Percentiles rank a stretch among this genome's conserved stretches.
These are phyloP conservation scores for Calidris pugnax DNA, from an alignment of 2,113 vertebrate genomes.

Conservation along the genomic window DNA sequence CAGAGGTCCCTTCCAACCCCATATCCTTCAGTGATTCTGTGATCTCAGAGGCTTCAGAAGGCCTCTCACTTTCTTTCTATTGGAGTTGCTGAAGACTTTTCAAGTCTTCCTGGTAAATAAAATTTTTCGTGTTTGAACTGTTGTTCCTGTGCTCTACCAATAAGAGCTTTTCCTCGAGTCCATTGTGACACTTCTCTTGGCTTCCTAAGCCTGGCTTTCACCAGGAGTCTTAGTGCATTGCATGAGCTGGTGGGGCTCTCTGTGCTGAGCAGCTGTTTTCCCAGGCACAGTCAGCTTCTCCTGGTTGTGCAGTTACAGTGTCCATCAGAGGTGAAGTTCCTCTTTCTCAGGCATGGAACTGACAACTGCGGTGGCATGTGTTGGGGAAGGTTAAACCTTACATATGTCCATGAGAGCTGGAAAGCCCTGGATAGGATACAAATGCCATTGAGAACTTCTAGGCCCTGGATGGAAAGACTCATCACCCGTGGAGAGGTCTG, in stretches of 20 bases:
- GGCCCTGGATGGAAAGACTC: not conserved
- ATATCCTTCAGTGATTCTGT: no score
- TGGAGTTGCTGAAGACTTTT: not conserved
- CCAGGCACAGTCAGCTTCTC: not conserved
- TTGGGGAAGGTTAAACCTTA: not conserved
- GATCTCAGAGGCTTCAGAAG: no score
- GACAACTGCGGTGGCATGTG: accelerated
- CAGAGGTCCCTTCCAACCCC: no score
- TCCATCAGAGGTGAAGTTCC: not conserved
- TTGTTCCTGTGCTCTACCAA: not conserved
- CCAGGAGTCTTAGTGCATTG: not conserved
- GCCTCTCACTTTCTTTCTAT: not conserved
- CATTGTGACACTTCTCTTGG: accelerated
- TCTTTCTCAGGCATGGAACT: not conserved
- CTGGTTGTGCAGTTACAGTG: accelerated
- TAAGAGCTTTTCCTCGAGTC: not conserved
- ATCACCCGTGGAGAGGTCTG: accelerated
- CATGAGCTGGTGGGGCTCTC: not conserved
- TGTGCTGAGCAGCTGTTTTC: not conserved
- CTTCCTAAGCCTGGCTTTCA: not conserved
- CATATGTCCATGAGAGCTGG: accelerated
- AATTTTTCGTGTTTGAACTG: not conserved
- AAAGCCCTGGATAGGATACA: not conserved
- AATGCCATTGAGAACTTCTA: not conserved
- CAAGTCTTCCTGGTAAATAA: not conserved